Evolutionary conservation across 2,888 invertebrate genomes (phyloP).

Genomic region (Cartodere bifasciata): DNA sequence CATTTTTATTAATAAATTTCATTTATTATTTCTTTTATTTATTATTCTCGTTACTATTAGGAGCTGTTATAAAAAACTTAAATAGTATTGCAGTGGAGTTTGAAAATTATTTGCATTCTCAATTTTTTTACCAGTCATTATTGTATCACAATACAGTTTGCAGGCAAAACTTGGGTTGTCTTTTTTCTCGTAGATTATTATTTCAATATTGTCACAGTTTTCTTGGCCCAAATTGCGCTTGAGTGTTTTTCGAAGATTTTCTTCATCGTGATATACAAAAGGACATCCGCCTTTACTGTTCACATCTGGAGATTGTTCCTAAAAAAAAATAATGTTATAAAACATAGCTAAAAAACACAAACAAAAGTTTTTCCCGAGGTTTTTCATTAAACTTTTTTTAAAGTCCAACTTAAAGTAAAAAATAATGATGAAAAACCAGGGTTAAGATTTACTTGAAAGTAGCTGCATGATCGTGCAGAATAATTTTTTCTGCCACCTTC

Average conservation of each 20-base stretch:
- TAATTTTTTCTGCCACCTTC: conserved; percentile 53
- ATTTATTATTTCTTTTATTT: too few relatives aligned
- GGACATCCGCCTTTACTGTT: conserved; percentile 49
- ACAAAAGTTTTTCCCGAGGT: not conserved
- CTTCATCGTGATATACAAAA: conserved; percentile 43
- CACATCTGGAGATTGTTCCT: conserved; percentile 23
- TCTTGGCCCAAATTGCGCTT: conserved; percentile 13
- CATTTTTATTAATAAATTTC: too few relatives aligned
- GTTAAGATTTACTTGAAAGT: conserved; percentile 50
- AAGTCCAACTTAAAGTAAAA: not conserved
- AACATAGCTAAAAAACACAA: not conserved
- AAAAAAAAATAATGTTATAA: conserved; percentile 7
- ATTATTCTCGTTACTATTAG: too few relatives aligned
- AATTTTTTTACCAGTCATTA: not conserved
- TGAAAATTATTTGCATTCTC: not conserved
- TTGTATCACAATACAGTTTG: conserved; percentile 14
- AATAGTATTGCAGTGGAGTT: not conserved
- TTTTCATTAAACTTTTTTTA: not conserved
- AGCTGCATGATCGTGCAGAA: conserved; percentile 43
- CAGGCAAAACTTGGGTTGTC: conserved; percentile 16
- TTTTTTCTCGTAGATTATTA: conserved; percentile 18
- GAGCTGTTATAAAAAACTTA: too few relatives aligned
- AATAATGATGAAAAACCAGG: conserved; percentile 22
- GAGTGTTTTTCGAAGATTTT: conserved; percentile 33
- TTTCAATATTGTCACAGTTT: conserved; percentile 15